A percentile compares a stretch with the other conserved stretches of the same genome.
Evolutionary conservation across 1,140 invertebrate species (phyloP).

Genomic region (Portunus trituberculatus): DNA sequence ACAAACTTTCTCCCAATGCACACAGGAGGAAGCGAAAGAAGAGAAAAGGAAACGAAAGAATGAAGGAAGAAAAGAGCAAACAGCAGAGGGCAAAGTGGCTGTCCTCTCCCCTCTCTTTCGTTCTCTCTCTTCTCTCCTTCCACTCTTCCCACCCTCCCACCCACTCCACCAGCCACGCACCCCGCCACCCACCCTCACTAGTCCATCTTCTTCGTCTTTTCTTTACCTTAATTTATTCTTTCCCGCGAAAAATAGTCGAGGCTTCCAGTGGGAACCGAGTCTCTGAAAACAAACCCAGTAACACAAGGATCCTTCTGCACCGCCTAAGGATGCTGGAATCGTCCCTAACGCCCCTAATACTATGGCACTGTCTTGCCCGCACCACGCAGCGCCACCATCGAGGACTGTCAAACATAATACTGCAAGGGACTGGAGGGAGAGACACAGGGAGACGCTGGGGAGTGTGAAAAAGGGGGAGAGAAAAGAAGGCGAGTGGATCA

Average conservation of each 20-base stretch:
- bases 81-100: background rate
- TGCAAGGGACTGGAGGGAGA: background rate
- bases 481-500: background rate
- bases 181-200: background rate
- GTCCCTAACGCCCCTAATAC: background rate
- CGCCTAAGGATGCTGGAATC: background rate
- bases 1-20: background rate
- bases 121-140: background rate
- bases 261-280: background rate
- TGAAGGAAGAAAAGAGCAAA: background rate
- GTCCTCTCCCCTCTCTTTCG: background rate
- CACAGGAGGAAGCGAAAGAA: background rate
- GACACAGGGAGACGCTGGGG: background rate
- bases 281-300: background rate
- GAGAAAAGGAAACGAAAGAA: background rate
- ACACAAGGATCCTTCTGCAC: background rate
- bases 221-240: slow-evolving; percentile 24
- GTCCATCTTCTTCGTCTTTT: slow-evolving; percentile 3
- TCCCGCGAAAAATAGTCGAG: slow-evolving; percentile 1
- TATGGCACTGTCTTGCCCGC: background rate
- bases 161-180: background rate
- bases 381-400: background rate
- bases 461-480: background rate
- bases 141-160: background rate
- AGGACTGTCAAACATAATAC: slow-evolving; percentile 11